phyloP scores from a whole-genome alignment of 2,797 vertebrate species.

The Thaleichthys pacificus region DNA sequence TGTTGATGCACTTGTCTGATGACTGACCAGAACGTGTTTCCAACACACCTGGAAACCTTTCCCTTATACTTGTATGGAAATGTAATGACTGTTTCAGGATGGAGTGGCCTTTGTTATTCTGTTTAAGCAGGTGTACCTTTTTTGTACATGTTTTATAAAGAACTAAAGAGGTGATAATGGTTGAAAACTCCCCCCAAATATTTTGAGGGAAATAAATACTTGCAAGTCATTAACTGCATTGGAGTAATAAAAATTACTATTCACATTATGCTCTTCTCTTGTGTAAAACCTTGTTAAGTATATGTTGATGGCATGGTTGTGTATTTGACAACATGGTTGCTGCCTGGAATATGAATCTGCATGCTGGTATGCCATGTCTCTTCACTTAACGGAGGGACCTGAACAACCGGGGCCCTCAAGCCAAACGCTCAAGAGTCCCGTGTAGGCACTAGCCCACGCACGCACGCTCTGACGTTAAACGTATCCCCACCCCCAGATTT shows the following conservation, averaged over 20 bases:
- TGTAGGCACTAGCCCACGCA: conserved; percentile 57
- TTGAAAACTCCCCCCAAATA: neutral
- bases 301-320: neutral
- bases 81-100: neutral
- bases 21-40: neutral
- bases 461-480: conserved; percentile 70
- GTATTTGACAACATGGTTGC: neutral
- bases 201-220: conserved; percentile 47
- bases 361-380: neutral
- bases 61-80: neutral
- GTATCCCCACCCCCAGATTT: conserved; percentile 73
- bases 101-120: conserved; percentile 9
- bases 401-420: neutral
- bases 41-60: neutral
- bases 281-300: too few species aligned
- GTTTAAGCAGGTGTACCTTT: conserved; percentile 12
- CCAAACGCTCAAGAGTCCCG: neutral
- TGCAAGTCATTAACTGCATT: neutral
- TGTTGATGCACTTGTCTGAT: conserved; percentile 8
- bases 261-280: neutral
- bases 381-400: too few species aligned
- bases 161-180: conserved; percentile 28
- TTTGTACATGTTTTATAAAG: conserved; percentile 9
- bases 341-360: neutral
- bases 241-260: too few species aligned